These are phyloP conservation scores for Cybosia mesomella DNA, from an alignment of 2,888 invertebrate genomes.

Conservation along the genomic window DNA sequence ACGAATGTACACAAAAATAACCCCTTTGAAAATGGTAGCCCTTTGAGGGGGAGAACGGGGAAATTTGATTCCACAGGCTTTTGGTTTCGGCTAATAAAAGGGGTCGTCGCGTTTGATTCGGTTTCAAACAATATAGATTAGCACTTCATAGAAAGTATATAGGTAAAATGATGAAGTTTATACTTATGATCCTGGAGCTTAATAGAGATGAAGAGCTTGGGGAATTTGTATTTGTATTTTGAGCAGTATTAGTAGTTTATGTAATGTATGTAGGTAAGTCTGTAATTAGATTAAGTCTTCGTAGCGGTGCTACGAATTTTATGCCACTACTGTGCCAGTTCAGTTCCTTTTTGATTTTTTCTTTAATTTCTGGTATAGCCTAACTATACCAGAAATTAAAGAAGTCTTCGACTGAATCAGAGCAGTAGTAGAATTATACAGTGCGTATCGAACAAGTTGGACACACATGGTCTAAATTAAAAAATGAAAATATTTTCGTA, in stretches of 20 bases:
- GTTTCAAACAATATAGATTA: slow-evolving; percentile 52
- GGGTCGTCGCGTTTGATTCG: slow-evolving; percentile 50
- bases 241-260: no score
- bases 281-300: no score
- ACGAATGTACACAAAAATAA: slow-evolving; percentile 36
- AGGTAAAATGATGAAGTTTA: not conserved
- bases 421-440: no score
- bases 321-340: not conserved
- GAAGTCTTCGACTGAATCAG: no score
- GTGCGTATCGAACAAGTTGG: no score
- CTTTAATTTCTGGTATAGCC: no score
- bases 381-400: no score
- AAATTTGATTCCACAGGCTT: slow-evolving; percentile 56
- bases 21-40: slow-evolving; percentile 32
- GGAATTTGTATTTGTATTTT: no score
- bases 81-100: slow-evolving; percentile 52
- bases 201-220: not conserved
- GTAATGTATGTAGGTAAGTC: no score
- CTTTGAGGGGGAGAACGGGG: slow-evolving; percentile 43
- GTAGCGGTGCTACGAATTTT: not conserved
- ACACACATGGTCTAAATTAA: no score
- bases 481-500: slow-evolving; percentile 1
- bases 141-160: slow-evolving; percentile 38
- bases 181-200: no score
- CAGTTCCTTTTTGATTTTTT: not conserved